Evolutionary conservation across 2,888 invertebrate species (phyloP), one percentile per base, ranked within the genome.

Genomic region (Reticulitermes lucifugus): DNA sequence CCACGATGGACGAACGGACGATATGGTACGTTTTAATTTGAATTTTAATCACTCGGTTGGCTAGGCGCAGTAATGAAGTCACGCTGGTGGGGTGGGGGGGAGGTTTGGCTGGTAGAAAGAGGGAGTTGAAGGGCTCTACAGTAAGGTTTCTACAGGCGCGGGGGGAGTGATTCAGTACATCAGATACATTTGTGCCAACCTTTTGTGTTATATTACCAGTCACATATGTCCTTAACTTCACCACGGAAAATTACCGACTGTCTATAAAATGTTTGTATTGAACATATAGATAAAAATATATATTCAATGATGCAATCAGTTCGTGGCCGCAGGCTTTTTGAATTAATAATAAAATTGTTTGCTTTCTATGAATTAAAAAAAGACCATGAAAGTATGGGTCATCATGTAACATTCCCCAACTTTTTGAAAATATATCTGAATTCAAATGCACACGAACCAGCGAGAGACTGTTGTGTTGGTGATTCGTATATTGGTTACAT

Each of bases 61-160:
- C 83, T 83, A 73, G 75, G 51, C 83, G 46, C 83, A 51, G 83
- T 83, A 83, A 83, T 83, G 83, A 83, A 83, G 83, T 83, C 83
- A 75, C 73, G 73, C 65, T 43, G 55, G 51, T 51, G 51, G 46
- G 14, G 0, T 46, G 29, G 25, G 79, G n/a, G 14, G 21, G 7
- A 25, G 35, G 35, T 35, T 35, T 35, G 41, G 75, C 35, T 75
- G 22, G 41, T 75, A 22, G 75, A 75, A 73, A 43, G 41, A 43
- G 75, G 75, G 75, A 43, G 35, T 21, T 35, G 75, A 22, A 65
- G 65, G 25, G 25, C n/a, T 65, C n/a, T 65, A 65, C 65, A n/a
- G 25, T 65, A 65, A 65, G 65, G 25, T n/a, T 65, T 65, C n/a
- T 25, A 25, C 2, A 65, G 65, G 65, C n/a, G 25, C n/a, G 25